Base-by-base conservation (phyloP, 2,113 vertebrate genomes). In the Myodes glareolus region DNA sequence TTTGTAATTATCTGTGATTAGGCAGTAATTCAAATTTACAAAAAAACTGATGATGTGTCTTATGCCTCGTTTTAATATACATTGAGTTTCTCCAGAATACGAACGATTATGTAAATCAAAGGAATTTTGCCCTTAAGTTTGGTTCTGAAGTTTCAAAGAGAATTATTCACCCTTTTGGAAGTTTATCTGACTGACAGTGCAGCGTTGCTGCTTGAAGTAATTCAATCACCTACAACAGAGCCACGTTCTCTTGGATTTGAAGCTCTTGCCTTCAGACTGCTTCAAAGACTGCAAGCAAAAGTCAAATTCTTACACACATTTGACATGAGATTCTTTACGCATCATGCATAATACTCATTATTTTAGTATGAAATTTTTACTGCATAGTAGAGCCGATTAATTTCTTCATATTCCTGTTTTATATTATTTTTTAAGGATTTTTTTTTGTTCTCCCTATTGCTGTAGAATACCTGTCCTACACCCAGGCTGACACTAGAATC, bases 71-170 rank as follows among this genome's bases (percentile, higher is more conserved):
- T 95, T 90, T 95, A 88, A 87, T 88, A 93, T 39, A 80, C 14
- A 87, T 75, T 88, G 75, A 92, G 88, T 95, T 96, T 92, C 90
- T 19, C 80, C 75, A 55, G 87, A 93, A 97, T 90, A 73, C 3
- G 94, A 77, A 61, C 47, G 93, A 75, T 93, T 93, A 92, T 50
- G 73, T 55, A 96, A 97, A 97, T 92, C 84, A 96, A 92, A 86
- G 45, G 97, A 96, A 91, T 90, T 90, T 39, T 70, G 67, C 55
- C 61, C 19, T 72, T 65, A 81, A 63, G 36, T 94, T 96, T 92
- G 78, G 75, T 87, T 86, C 67, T 86, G 61, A 96, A 92, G 52
- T 94, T 94, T 86, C 52, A 76, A 9, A 94, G 92, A 65, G 42
- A 96, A 86, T 91, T 88, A 81, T 72, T 97, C 45, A 17, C 80